These are phyloP conservation scores for Amphiura filiformis DNA, from an alignment of 35 echinoderm and acorn worm genomes.

Conservation along the genomic window DNA sequence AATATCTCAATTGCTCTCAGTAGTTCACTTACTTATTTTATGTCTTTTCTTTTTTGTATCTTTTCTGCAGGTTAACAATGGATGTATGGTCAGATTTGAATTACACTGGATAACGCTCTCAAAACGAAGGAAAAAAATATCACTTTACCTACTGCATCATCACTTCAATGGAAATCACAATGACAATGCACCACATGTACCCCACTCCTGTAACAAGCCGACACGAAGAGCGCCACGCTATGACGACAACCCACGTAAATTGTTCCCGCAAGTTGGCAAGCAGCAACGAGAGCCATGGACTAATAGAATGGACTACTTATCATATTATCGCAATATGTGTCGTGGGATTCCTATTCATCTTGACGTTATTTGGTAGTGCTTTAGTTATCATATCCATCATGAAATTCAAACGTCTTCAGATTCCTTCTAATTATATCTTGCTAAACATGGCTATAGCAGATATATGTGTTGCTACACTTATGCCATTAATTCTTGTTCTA, in stretches of 20 bases:
- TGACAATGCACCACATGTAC: background rate
- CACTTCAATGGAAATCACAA: background rate
- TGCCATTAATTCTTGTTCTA: slow-evolving; percentile 29
- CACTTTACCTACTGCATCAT: background rate
- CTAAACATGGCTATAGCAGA: slow-evolving; percentile 81
- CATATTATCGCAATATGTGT: slow-evolving; percentile 22
- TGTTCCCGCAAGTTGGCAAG: background rate
- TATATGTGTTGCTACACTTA: slow-evolving; percentile 48
- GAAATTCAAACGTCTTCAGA: slow-evolving; percentile 91
- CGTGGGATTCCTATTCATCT: slow-evolving; percentile 39
- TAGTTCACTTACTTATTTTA: background rate
- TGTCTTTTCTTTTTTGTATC: background rate
- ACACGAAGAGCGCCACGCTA: background rate
- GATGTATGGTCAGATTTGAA: background rate
- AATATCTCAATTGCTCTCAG: too few species aligned
- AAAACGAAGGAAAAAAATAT: too few species aligned
- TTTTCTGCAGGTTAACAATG: background rate
- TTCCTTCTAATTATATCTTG: slow-evolving; percentile 94
- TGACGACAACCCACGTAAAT: background rate
- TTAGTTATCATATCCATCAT: slow-evolving; percentile 63
- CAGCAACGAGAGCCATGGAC: background rate
- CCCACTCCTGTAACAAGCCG: background rate
- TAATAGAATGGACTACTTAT: background rate
- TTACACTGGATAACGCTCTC: background rate
- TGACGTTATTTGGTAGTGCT: slow-evolving; percentile 62